phyloP scores from a whole-genome alignment of 2,888 invertebrate species.

The Meteorus colon region DNA sequence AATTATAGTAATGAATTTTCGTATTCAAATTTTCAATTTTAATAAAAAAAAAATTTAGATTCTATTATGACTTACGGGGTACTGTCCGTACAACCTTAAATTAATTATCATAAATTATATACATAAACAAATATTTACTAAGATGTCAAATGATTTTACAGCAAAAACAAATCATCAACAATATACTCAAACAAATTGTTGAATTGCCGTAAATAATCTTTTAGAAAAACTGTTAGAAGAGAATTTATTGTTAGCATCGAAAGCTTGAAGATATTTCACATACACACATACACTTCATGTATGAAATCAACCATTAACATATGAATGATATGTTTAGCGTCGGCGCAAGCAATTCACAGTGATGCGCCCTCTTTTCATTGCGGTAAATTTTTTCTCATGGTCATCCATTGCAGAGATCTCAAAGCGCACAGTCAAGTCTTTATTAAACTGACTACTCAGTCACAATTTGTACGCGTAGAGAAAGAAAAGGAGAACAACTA shows the following conservation, averaged over 20 bases:
- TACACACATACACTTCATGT: neutral
- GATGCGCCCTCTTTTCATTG: slow-evolving; percentile 40
- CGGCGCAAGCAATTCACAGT: slow-evolving; percentile 38
- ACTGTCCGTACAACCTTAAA: no score
- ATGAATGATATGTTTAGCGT: slow-evolving; percentile 31
- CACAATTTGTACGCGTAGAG: slow-evolving; percentile 19
- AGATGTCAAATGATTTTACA: no score
- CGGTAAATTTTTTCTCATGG: slow-evolving; percentile 29
- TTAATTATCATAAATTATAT: no score
- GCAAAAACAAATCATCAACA: no score
- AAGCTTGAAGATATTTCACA: neutral
- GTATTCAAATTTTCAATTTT: no score
- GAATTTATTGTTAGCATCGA: neutral
- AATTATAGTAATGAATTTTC: no score
- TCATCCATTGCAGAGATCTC: slow-evolving; percentile 47
- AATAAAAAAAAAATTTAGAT: no score
- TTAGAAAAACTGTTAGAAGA: no score
- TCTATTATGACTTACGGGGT: no score
- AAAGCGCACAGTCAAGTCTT: slow-evolving; percentile 31
- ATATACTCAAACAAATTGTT: no score
- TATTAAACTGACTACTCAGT: slow-evolving; percentile 11
- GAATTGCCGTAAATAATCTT: no score
- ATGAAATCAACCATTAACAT: neutral
- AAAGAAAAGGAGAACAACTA: neutral
- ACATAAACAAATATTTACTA: no score